Evolutionary conservation across 2,888 invertebrate genomes (phyloP).

Genomic region (Harpalus rufipes): DNA sequence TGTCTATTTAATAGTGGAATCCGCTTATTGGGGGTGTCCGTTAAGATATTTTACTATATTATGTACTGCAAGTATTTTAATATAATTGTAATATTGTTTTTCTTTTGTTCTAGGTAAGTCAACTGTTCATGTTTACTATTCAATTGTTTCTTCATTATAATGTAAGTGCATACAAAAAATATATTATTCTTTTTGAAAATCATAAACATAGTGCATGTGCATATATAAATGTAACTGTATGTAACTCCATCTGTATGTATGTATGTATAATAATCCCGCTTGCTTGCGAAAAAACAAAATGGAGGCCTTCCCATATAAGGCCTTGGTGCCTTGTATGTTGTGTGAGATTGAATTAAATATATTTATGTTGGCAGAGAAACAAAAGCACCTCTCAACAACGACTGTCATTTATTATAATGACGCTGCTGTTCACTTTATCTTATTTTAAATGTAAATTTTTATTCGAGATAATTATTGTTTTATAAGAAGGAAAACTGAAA

Average conservation of each 20-base stretch:
- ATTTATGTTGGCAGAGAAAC: constrained; percentile 24
- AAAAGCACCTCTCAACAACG: constrained; percentile 39
- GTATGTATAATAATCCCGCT: neutral
- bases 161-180: neutral
- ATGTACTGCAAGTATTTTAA: neutral
- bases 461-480: constrained; percentile 46
- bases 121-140: neutral
- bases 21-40: no score
- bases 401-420: constrained; percentile 45
- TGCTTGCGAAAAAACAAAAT: constrained; percentile 1
- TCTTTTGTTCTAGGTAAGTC: neutral
- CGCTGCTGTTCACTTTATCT: constrained; percentile 40
- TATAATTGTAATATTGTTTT: neutral
- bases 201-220: neutral
- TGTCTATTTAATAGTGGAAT: no score
- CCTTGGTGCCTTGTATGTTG: neutral
- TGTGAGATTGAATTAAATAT: constrained; percentile 24
- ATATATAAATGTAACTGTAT: no score
- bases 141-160: neutral
- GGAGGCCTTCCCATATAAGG: neutral
- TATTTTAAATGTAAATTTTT: constrained; percentile 48
- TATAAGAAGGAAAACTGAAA: constrained; percentile 41
- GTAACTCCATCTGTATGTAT: no score
- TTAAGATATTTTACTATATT: no score
- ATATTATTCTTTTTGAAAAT: neutral